These are phyloP conservation scores for Ctenochaetus hawaiiensis DNA, from an alignment of 2,797 vertebrate species.

Conservation along the genomic window DNA sequence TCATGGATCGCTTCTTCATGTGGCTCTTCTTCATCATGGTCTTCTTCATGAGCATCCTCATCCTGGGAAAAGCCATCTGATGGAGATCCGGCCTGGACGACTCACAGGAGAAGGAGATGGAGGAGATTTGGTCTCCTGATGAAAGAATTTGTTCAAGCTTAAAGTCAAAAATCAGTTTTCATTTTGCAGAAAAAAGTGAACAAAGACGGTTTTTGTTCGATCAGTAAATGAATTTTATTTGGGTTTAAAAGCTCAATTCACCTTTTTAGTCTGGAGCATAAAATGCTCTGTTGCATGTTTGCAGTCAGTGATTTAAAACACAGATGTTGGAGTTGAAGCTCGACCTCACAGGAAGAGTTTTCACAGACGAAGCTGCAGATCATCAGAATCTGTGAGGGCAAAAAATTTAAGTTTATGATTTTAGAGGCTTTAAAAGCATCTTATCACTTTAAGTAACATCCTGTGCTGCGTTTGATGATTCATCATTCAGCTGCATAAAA, in stretches of 20 bases:
- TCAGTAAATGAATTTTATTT: background rate
- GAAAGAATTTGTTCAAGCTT: background rate
- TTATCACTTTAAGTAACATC: too few relatives aligned
- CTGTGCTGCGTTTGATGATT: too few relatives aligned
- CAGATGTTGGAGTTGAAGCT: too few relatives aligned
- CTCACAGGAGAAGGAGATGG: background rate
- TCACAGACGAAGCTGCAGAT: too few relatives aligned
- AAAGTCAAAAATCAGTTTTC: background rate
- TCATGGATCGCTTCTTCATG: constrained; percentile 95
- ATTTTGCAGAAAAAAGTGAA: background rate
- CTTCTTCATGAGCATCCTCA: constrained; percentile 91
- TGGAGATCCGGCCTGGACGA: rapidly evolving
- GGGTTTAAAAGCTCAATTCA: background rate
- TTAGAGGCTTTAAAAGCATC: too few relatives aligned
- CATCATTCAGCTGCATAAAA: too few relatives aligned
- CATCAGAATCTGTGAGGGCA: too few relatives aligned
- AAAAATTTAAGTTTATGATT: too few relatives aligned
- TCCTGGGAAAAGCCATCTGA: constrained; percentile 89
- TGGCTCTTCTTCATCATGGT: constrained; percentile 94
- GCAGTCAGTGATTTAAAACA: too few relatives aligned
- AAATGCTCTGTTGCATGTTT: too few relatives aligned
- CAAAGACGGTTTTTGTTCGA: background rate
- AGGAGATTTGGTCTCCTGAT: rapidly evolving
- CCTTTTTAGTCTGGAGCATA: background rate
- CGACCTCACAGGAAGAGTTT: too few relatives aligned